phyloP scores from a whole-genome alignment of 2,888 invertebrate species.

The Mythimna pallens region DNA sequence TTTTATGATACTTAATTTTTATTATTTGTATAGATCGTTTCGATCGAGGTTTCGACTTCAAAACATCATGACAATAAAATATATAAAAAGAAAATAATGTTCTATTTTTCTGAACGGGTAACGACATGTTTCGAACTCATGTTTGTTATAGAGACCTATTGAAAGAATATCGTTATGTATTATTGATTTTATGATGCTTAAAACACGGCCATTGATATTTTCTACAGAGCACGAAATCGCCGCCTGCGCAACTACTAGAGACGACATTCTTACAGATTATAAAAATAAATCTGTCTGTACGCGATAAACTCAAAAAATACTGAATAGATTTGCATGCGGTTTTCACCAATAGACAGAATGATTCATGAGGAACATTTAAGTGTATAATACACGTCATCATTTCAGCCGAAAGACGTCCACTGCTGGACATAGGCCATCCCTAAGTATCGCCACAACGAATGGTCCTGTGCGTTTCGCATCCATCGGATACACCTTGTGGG shows the following conservation, averaged over 20 bases:
- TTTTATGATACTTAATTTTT: slow-evolving; percentile 66
- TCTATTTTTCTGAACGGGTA: slow-evolving; percentile 81
- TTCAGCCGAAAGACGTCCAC: too few species aligned
- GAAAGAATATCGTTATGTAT: slow-evolving; percentile 38
- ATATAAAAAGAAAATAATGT: slow-evolving; percentile 76
- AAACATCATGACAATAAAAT: slow-evolving; percentile 87
- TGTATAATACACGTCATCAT: too few species aligned
- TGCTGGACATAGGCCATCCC: too few species aligned
- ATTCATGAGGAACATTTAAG: too few species aligned
- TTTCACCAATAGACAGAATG: too few species aligned
- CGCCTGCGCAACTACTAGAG: background rate
- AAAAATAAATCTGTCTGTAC: too few species aligned
- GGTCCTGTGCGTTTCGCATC: too few species aligned
- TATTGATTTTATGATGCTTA: slow-evolving; percentile 56
- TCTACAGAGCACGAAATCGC: background rate
- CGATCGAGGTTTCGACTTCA: slow-evolving; percentile 70
- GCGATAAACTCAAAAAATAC: too few species aligned
- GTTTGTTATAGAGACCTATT: slow-evolving; percentile 41
- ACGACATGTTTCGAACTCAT: slow-evolving; percentile 57
- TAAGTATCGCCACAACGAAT: too few species aligned
- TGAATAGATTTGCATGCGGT: too few species aligned
- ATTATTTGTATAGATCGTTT: slow-evolving; percentile 60
- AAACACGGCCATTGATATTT: slow-evolving; percentile 51
- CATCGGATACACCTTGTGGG: too few species aligned
- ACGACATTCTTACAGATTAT: too few species aligned